These are phyloP conservation scores for Glaucopsyche alexis DNA, from an alignment of 2,888 invertebrate genomes.

Conservation along the genomic window DNA sequence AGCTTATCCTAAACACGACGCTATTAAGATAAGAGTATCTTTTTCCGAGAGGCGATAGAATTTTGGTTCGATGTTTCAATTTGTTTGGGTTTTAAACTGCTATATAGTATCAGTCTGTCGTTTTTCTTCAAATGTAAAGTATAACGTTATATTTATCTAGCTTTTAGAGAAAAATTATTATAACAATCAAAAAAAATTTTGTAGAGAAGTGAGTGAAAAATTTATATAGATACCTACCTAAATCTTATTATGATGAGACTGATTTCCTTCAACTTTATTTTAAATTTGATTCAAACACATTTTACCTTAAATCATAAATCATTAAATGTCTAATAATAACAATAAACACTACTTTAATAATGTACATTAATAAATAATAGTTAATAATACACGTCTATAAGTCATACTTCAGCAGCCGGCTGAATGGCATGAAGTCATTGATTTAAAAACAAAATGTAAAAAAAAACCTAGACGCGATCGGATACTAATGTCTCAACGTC, in stretches of 20 bases:
- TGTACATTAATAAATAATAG: not conserved
- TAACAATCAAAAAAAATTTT: too few species aligned
- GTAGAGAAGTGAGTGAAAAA: too few species aligned
- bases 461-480: constrained; percentile 9
- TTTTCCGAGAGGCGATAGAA: constrained; percentile 35
- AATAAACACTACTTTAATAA: not conserved
- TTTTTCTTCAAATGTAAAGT: not conserved
- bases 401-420: constrained; percentile 16
- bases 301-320: not conserved
- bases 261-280: too few species aligned
- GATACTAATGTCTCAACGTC: constrained; percentile 28
- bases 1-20: constrained; percentile 61
- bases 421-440: constrained; percentile 28
- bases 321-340: not conserved
- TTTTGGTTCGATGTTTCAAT: constrained; percentile 11
- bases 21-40: constrained; percentile 60
- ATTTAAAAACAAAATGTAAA: constrained; percentile 11
- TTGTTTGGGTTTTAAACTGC: not conserved
- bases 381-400: not conserved
- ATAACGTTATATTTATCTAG: not conserved
- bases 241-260: too few species aligned
- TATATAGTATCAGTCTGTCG: not conserved
- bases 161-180: too few species aligned
- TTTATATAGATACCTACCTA: too few species aligned
- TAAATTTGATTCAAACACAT: too few species aligned